Conservation (phyloP, 2,888 invertebrate species). For the Drosophila prostipennis region DNA sequence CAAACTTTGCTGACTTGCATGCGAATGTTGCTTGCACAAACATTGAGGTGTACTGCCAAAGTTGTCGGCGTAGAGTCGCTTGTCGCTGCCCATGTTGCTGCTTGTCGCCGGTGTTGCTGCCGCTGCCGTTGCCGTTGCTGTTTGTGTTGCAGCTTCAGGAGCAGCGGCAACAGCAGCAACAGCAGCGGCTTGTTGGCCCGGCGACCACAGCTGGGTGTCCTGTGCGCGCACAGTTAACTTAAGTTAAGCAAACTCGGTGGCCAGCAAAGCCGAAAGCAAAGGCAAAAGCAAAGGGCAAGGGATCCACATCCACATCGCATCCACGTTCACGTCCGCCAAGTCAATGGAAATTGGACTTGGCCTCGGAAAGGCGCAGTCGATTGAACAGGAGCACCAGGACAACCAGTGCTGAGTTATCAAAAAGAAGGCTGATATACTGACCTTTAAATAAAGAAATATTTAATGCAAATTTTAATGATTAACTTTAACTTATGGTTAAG, state of each 20-base stretch:
- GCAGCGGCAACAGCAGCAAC: constrained; percentile 51
- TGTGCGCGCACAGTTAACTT: constrained; percentile 77
- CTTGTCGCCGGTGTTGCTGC: constrained; percentile 52
- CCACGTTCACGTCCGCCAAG: constrained; percentile 5
- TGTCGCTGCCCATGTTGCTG: constrained; percentile 21
- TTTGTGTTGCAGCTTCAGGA: constrained; percentile 71
- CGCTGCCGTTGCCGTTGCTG: constrained; percentile 31
- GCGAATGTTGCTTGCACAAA: constrained; percentile 81
- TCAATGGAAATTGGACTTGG: constrained; percentile 41
- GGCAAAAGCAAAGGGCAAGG: constrained; percentile 44
- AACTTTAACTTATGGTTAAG: no score
- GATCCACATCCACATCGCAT: constrained; percentile 39
- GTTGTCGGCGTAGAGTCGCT: constrained; percentile 65
- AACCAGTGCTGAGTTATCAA: constrained; percentile 28
- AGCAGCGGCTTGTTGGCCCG: constrained; percentile 69
- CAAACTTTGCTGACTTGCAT: constrained; percentile 82
- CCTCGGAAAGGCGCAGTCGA: constrained; percentile 37
- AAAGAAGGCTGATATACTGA: no score
- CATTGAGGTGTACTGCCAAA: constrained; percentile 80
- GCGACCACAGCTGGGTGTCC: constrained; percentile 76
- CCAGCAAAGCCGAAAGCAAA: constrained; percentile 28
- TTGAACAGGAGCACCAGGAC: constrained; percentile 33
- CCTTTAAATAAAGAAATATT: no score
- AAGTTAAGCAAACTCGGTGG: constrained; percentile 56
- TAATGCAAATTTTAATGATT: no score